Evolutionary conservation across 2,113 vertebrate genomes (phyloP).

Genomic region (Lophochroa leadbeateri): DNA sequence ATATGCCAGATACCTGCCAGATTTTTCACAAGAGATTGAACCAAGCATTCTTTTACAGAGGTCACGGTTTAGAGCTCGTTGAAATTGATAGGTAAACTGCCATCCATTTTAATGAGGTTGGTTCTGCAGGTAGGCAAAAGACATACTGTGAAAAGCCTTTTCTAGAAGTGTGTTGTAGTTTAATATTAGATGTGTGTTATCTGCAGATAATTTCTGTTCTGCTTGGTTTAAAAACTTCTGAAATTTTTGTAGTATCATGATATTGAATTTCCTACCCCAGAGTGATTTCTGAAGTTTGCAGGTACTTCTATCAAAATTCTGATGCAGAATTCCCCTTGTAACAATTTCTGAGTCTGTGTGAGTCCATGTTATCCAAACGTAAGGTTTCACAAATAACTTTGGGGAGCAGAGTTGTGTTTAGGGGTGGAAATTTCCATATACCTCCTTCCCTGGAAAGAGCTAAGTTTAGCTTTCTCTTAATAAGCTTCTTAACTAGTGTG

Average conservation of each 20-base stretch:
- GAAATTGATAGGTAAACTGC: no score
- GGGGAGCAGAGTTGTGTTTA: background rate
- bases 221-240: background rate
- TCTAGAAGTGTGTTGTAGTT: background rate
- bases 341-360: background rate
- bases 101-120: no score
- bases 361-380: background rate
- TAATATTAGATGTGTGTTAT: background rate
- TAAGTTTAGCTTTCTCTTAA: background rate
- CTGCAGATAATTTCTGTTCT: background rate
- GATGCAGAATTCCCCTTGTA: background rate
- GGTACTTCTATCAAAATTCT: background rate
- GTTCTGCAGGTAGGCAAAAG: background rate
- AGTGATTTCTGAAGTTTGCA: background rate
- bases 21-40: no score
- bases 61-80: no score
- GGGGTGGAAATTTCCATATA: fast-evolving
- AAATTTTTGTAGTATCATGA: background rate
- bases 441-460: background rate
- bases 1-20: no score
- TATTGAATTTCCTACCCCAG: background rate
- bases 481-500: background rate
- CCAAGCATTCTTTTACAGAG: no score
- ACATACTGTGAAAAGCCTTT: background rate
- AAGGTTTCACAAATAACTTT: background rate